phyloP scores from a whole-genome alignment of 2,113 vertebrate genomes.

The Argyrosomus japonicus region DNA sequence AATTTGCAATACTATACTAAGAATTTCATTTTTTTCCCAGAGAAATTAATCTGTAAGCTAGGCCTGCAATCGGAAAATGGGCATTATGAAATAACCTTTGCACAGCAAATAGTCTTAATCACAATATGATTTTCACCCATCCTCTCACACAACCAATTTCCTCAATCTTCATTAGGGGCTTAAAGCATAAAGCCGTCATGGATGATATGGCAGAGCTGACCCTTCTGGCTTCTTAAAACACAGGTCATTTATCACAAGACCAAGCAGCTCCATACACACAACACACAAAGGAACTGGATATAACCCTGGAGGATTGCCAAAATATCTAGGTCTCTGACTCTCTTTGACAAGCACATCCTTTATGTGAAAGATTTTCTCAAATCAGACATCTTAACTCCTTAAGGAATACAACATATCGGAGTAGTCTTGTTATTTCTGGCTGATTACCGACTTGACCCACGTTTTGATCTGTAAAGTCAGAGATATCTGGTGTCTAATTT shows the following conservation, averaged over 20 bases:
- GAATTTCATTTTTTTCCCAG: slow-evolving; percentile 18
- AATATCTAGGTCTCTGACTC: slow-evolving; percentile 25
- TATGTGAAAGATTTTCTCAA: slow-evolving; percentile 17
- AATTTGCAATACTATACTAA: slow-evolving; percentile 17
- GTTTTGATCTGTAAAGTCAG: slow-evolving; percentile 19
- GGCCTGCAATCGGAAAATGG: slow-evolving; percentile 26
- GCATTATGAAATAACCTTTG: slow-evolving; percentile 4
- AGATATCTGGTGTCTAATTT: not conserved
- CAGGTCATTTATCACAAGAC: slow-evolving; percentile 52
- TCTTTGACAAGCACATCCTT: slow-evolving; percentile 14
- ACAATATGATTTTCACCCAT: not conserved
- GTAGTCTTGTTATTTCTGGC: slow-evolving; percentile 7
- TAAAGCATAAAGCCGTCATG: slow-evolving; percentile 23
- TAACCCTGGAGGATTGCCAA: slow-evolving; percentile 15
- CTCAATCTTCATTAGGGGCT: slow-evolving; percentile 37
- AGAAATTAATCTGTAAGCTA: not conserved
- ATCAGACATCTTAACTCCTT: slow-evolving; percentile 19
- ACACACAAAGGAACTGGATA: slow-evolving; percentile 27
- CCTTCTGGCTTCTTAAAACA: slow-evolving; percentile 42
- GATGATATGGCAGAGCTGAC: slow-evolving; percentile 41
- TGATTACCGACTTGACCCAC: not conserved
- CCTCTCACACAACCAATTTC: not conserved
- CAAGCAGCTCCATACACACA: slow-evolving; percentile 20
- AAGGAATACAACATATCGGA: not conserved
- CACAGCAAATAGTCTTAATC: slow-evolving; percentile 20